These are phyloP conservation scores for Physocephala rufipes DNA, from an alignment of 2,888 invertebrate species.

Conservation along the genomic window DNA sequence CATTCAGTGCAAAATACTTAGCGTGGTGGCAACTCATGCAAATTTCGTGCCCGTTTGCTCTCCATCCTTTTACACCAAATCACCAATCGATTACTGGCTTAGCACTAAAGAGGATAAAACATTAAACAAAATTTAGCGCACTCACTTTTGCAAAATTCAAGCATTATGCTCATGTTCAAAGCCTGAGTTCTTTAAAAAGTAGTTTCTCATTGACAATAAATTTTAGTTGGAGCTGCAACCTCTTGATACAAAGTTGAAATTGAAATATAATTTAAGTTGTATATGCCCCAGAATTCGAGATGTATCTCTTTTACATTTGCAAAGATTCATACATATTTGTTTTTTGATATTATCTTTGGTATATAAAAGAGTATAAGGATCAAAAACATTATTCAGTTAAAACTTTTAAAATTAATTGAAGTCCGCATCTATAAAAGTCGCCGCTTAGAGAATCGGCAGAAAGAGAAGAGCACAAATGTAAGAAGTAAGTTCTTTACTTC, in stretches of 20 bases:
- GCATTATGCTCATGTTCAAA: neutral
- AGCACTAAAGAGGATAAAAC: neutral
- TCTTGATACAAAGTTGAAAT: constrained; percentile 25
- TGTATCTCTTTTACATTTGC: neutral
- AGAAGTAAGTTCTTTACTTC: no score
- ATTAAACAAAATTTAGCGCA: constrained; percentile 26
- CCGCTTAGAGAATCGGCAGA: neutral
- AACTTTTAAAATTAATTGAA: constrained; percentile 32
- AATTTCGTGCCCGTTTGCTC: no score
- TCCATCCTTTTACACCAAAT: no score
- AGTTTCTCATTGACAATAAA: neutral
- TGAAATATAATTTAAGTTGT: constrained; percentile 17
- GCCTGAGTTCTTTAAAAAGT: neutral
- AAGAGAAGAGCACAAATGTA: constrained; percentile 9
- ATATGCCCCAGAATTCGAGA: neutral
- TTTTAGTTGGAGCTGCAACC: constrained; percentile 5
- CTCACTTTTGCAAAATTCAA: constrained; percentile 33
- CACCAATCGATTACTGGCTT: no score
- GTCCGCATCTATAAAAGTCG: neutral
- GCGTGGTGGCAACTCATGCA: no score
- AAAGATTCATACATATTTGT: neutral
- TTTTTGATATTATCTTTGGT: neutral
- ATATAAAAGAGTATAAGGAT: neutral
- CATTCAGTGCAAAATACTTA: no score
- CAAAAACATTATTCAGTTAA: constrained; percentile 26